These are phyloP conservation scores for Dryomyza anilis DNA, from an alignment of 2,888 invertebrate genomes.

Conservation along the genomic window DNA sequence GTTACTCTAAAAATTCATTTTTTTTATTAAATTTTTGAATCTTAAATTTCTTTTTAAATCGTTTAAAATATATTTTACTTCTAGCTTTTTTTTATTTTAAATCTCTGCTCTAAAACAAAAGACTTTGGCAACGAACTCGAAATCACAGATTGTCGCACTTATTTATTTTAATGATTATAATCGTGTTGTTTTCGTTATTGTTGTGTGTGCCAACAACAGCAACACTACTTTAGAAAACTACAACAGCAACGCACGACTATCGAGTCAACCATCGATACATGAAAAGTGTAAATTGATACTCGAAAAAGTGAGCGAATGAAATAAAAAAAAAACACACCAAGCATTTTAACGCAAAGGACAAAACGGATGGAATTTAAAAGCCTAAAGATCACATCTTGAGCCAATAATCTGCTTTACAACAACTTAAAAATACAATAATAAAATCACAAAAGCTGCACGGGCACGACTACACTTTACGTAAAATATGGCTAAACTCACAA, in stretches of 20 bases:
- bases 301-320: background rate
- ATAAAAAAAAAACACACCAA: background rate
- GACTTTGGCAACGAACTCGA: background rate
- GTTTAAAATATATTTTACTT: too few species aligned
- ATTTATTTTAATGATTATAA: too few species aligned
- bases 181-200: background rate
- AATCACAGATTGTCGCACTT: background rate
- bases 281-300: constrained; percentile 33
- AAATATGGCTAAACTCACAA: background rate
- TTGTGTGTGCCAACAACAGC: background rate
- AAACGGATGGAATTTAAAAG: constrained; percentile 18
- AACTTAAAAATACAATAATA: background rate
- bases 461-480: background rate
- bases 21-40: too few species aligned
- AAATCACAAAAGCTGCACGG: background rate
- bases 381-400: constrained; percentile 20
- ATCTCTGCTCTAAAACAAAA: background rate
- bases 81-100: too few species aligned
- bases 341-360: background rate
- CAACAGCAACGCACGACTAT: constrained; percentile 26
- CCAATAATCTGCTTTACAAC: constrained; percentile 5
- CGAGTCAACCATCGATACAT: constrained; percentile 27
- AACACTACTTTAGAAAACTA: background rate
- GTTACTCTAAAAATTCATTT: too few species aligned
- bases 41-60: too few species aligned